Conservation (phyloP, 2,888 invertebrate genomes). For the Axea sp. region DNA sequence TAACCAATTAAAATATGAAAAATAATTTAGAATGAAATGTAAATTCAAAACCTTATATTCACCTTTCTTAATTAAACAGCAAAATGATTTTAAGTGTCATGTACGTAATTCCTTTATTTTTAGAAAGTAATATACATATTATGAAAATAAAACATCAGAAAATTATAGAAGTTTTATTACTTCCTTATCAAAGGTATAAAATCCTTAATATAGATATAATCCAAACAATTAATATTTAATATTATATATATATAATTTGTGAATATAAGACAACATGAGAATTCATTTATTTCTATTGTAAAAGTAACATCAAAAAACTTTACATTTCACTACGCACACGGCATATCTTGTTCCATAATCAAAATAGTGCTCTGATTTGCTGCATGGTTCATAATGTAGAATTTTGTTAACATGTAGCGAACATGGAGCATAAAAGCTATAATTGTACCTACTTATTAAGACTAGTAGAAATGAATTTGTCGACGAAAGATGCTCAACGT, state of each 20-base stretch:
- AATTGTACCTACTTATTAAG: constrained; percentile 46
- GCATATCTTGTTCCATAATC: constrained; percentile 58
- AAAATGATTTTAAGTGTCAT: too few species aligned
- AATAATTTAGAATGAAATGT: too few species aligned
- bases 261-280: too few species aligned
- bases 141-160: too few species aligned
- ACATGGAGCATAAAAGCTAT: constrained; percentile 39
- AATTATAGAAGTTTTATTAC: too few species aligned
- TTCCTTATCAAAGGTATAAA: too few species aligned
- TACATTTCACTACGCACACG: constrained; percentile 22
- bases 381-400: constrained; percentile 27
- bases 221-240: too few species aligned
- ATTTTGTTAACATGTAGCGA: constrained; percentile 29
- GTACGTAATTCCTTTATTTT: too few species aligned
- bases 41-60: not conserved
- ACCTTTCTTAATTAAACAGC: too few species aligned
- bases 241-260: too few species aligned
- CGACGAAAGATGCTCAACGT: constrained; percentile 74
- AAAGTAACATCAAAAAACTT: not conserved
- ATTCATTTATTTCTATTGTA: not conserved
- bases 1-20: too few species aligned
- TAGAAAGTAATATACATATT: too few species aligned
- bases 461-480: constrained; percentile 61
- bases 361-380: constrained; percentile 47
- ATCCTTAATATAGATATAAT: not conserved